phyloP scores from a whole-genome alignment of 2,797 vertebrate genomes.

The Lates japonicus region DNA sequence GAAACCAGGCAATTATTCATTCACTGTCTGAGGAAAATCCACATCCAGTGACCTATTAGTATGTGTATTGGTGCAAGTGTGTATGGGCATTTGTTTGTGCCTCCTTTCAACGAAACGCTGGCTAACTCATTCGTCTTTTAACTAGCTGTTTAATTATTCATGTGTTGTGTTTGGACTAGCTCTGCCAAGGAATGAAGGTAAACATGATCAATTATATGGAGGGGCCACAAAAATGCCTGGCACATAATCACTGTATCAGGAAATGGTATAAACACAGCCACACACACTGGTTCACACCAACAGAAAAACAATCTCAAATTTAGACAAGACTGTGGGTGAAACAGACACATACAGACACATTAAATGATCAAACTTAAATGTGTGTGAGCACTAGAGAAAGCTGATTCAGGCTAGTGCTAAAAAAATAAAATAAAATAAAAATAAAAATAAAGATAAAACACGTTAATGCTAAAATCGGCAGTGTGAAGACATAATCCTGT shows the following conservation, averaged over 20 bases:
- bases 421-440: constrained; percentile 7
- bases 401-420: constrained; percentile 9
- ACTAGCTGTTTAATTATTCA: constrained; percentile 85
- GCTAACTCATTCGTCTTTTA: constrained; percentile 84
- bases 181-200: constrained; percentile 52
- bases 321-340: background rate
- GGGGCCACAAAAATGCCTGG: constrained; percentile 23
- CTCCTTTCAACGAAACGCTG: too few relatives aligned
- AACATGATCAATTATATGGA: constrained; percentile 72
- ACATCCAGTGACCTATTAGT: constrained; percentile 45
- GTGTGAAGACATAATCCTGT: constrained; percentile 50
- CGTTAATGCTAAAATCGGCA: constrained; percentile 43
- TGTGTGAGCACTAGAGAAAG: background rate
- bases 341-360: background rate
- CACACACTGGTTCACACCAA: background rate
- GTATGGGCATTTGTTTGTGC: constrained; percentile 55
- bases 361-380: background rate
- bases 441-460: too few relatives aligned
- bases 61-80: constrained; percentile 23
- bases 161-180: constrained; percentile 68
- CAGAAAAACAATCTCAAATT: background rate
- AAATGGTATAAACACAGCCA: constrained; percentile 27
- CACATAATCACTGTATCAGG: constrained; percentile 31
- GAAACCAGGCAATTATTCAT: constrained; percentile 55
- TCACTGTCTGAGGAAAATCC: constrained; percentile 54